phyloP scores from a whole-genome alignment of 2,113 vertebrate genomes.

The Salminus brasiliensis region DNA sequence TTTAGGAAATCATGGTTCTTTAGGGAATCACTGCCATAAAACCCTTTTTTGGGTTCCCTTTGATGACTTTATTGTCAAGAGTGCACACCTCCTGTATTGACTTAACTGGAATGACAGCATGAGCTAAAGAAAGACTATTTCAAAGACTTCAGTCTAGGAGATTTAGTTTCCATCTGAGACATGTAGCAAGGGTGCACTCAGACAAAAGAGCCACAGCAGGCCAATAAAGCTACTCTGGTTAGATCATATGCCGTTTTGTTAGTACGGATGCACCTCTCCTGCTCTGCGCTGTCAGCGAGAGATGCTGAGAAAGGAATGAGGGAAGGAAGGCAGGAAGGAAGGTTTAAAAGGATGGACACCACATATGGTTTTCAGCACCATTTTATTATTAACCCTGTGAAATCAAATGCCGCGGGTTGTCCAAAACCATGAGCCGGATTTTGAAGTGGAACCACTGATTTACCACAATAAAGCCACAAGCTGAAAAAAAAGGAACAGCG shows the following conservation, averaged over 20 bases:
- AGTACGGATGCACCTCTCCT: constrained; percentile 16
- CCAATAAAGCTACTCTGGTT: constrained; percentile 3
- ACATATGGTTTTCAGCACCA: constrained; percentile 23
- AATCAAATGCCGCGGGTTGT: not conserved
- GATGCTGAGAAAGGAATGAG: constrained; percentile 34
- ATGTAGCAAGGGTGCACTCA: constrained; percentile 4
- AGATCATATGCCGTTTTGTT: constrained; percentile 6
- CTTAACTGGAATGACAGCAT: too few relatives aligned
- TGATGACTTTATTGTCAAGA: too few relatives aligned
- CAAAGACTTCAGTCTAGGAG: constrained; percentile 13
- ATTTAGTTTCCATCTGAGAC: constrained; percentile 15
- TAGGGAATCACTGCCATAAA: too few relatives aligned
- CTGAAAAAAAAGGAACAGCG: too few relatives aligned
- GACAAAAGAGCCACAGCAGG: constrained; percentile 10
- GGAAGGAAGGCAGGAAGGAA: constrained; percentile 47
- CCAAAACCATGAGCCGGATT: not conserved
- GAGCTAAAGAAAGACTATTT: constrained; percentile 5
- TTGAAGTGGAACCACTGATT: not conserved
- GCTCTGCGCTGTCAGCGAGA: constrained; percentile 5
- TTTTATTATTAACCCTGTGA: constrained; percentile 32
- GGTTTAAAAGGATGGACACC: constrained; percentile 36
- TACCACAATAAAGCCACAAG: not conserved
- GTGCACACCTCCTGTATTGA: too few relatives aligned
- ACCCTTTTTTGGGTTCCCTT: too few relatives aligned
- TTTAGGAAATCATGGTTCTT: too few relatives aligned